Evolutionary conservation across 2,888 invertebrate species (phyloP), one percentile per base, ranked within the genome.

Genomic region (Axea sp.): DNA sequence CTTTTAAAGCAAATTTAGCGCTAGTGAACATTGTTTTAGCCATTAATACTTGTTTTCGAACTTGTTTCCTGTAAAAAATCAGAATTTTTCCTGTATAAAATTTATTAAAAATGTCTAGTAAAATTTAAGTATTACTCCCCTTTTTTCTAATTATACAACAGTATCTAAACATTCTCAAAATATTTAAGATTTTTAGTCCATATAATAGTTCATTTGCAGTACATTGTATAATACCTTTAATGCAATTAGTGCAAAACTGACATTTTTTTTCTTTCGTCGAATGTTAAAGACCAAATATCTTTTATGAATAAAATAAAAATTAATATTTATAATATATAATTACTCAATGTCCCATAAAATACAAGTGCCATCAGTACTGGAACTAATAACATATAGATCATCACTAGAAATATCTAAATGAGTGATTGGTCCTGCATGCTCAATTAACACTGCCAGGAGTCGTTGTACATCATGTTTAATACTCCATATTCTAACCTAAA

Each of bases 311-410:
- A n/a, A n/a, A n/a, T n/a, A n/a, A n/a, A n/a, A n/a, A n/a, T n/a
- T n/a, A n/a, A 7, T 31, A 7, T 9, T 2, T 19, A 3, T 26
- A 14, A 24, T 4, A 8, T 31, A 11, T 35, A 84, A 89, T 89
- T 84, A 95, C 95, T 91, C 88, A 11, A 97, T 89, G 83, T 97
- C 95, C 98, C 98, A 98, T 73, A 98, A 93, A 77, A 98, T 96
- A 84, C 96, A 96, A 1, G 96, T 95, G 6, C 98, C 97, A 88
- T 98, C 98, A 0, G 93, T 93, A 35, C 96, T 95, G 0, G 97
- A 94, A 82, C 96, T 96, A 8, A 96, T 94, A 0, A 96, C 95
- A 86, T 96, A 95, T 0, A 91, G 91, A 82, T 96, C 92, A 81
- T 92, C 91, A 68, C 91, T 90, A 17, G 94, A 93, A 60, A 97